phyloP scores from a whole-genome alignment of 1,140 invertebrate species.

The Drosophila setifemur region DNA sequence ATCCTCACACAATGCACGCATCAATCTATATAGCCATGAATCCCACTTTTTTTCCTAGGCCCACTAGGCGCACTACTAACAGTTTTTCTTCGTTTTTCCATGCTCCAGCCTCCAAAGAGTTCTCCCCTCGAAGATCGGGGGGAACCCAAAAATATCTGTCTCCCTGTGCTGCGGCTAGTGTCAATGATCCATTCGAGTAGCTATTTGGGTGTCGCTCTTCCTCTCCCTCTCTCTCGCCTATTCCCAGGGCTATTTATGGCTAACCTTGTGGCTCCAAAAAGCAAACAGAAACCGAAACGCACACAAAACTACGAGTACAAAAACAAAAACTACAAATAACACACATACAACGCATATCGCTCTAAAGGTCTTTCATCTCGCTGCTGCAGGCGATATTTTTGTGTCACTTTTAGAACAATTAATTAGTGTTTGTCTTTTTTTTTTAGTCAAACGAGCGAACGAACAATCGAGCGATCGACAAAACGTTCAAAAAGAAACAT shows the following conservation, averaged over 20 bases:
- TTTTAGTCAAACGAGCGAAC: constrained; percentile 5
- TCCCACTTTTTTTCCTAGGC: constrained; percentile 5
- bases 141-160: constrained; percentile 26
- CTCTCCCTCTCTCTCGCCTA: not conserved
- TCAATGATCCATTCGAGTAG: constrained; percentile 26
- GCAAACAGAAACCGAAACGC: constrained; percentile 9
- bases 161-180: constrained; percentile 3
- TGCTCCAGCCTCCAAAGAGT: too few species aligned
- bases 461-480: not conserved
- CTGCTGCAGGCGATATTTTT: constrained; percentile 36
- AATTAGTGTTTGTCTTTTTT: constrained; percentile 51
- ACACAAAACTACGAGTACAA: too few species aligned
- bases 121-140: not conserved
- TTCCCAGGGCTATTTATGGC: constrained; percentile 53
- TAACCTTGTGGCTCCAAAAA: constrained; percentile 46
- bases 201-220: constrained; percentile 27
- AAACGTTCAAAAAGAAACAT: constrained; percentile 3
- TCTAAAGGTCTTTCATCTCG: constrained; percentile 44
- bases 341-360: too few species aligned
- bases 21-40: not conserved
- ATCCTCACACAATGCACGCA: constrained; percentile 46
- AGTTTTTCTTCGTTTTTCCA: too few species aligned
- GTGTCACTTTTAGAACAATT: constrained; percentile 63
- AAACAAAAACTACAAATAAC: too few species aligned
- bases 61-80: too few species aligned